Conservation (phyloP, 2,113 vertebrate genomes). For the Gavialis gangeticus region DNA sequence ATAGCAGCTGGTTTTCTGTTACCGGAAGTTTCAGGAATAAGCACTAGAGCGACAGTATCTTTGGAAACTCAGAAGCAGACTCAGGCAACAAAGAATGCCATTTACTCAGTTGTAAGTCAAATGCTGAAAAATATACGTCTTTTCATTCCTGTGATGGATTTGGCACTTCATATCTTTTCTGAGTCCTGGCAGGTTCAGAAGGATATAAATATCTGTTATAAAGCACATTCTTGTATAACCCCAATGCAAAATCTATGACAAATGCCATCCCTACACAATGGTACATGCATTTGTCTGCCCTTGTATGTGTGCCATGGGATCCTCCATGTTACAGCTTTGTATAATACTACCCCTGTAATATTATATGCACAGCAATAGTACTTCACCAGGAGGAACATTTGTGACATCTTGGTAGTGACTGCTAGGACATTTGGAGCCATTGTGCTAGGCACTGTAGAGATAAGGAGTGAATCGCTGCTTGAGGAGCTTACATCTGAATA, state of each 20-base stretch:
- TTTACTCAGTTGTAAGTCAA: conserved; percentile 9
- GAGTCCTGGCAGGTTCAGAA: background rate
- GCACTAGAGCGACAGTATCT: background rate
- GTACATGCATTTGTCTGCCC: background rate
- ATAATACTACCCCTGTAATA: background rate
- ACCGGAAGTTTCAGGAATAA: background rate
- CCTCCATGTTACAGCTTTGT: background rate
- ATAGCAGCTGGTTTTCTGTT: background rate
- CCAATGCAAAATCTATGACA: background rate
- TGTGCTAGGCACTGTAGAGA: background rate
- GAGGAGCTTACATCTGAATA: background rate
- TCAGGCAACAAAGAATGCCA: conserved; percentile 3
- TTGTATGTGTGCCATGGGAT: background rate
- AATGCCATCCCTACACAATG: background rate
- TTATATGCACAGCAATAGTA: background rate
- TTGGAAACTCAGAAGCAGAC: background rate
- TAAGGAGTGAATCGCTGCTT: background rate
- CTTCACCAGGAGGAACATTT: background rate
- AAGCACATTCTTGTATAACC: background rate
- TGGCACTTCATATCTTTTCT: background rate
- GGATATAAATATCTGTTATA: conserved; percentile 6
- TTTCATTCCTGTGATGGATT: background rate
- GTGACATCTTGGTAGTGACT: rapidly evolving
- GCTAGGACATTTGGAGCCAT: rapidly evolving
- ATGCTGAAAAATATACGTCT: background rate